Conservation (phyloP, 2,888 invertebrate genomes). For the Trimorus sp. region DNA sequence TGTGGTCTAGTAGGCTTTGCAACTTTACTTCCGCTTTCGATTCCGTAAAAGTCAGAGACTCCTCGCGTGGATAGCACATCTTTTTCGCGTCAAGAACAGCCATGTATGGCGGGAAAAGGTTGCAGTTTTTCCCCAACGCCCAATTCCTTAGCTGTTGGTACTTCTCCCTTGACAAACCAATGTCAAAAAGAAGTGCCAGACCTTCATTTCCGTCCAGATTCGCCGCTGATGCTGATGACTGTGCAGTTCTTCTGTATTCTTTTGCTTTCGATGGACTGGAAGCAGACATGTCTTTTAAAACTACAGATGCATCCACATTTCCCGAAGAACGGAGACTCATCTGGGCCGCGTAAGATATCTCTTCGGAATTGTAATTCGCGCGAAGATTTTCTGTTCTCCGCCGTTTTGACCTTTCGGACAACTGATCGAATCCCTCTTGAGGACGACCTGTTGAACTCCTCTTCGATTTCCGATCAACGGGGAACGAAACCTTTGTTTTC, state of each 20-base stretch:
- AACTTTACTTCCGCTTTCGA: constrained; percentile 48
- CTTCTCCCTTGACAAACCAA: constrained; percentile 22
- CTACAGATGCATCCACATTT: constrained; percentile 25
- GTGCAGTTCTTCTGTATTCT: constrained; percentile 2
- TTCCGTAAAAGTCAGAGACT: constrained; percentile 41
- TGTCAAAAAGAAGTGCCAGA: constrained; percentile 22
- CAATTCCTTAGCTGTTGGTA: constrained; percentile 33
- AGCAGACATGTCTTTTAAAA: constrained; percentile 34
- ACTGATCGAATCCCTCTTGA: background rate
- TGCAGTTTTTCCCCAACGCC: background rate
- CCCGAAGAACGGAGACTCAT: constrained; percentile 46
- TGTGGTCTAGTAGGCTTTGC: constrained; percentile 58
- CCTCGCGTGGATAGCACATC: constrained; percentile 38
- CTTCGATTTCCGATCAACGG: no score
- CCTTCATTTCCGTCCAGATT: constrained; percentile 20
- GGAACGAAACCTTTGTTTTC: background rate
- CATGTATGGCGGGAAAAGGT: constrained; percentile 40
- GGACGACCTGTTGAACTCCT: background rate
- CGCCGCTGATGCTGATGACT: background rate
- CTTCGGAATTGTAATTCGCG: constrained; percentile 17
- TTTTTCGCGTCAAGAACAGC: constrained; percentile 45
- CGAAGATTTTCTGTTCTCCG: constrained; percentile 29
- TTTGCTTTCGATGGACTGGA: constrained; percentile 13
- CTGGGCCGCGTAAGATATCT: constrained; percentile 23
- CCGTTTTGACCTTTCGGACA: constrained; percentile 32